A percentile compares a stretch with the other conserved stretches of the same genome.
phyloP scores from a whole-genome alignment of 2,113 vertebrate species.

The Ophiodon elongatus region DNA sequence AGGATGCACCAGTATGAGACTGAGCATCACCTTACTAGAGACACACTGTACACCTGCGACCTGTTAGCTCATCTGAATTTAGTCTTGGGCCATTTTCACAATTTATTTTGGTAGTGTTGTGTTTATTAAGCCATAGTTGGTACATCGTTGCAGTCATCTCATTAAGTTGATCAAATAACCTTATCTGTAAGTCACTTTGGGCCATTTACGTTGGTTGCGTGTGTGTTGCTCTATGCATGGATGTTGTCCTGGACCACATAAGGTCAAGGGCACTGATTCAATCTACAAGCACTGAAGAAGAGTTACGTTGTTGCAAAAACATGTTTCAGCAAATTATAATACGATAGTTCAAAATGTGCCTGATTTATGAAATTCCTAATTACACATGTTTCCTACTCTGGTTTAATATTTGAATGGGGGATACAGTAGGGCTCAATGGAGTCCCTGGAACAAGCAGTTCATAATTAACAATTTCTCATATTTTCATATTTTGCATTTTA shows the following conservation, averaged over 20 bases:
- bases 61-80: not conserved
- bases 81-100: not conserved
- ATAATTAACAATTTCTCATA: not conserved
- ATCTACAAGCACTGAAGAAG: not conserved
- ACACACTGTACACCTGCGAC: not conserved
- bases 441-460: not conserved
- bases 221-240: not conserved
- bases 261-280: slow-evolving; percentile 17
- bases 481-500: not conserved
- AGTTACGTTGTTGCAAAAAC: not conserved
- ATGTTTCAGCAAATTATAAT: not conserved
- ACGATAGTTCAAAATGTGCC: not conserved
- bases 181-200: not conserved
- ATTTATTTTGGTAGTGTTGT: not conserved
- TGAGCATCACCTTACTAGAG: not conserved
- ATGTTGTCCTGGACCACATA: not conserved
- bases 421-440: not conserved
- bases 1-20: not conserved
- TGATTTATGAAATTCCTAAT: not conserved
- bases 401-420: not conserved
- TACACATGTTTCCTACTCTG: not conserved
- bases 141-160: not conserved
- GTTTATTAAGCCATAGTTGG: not conserved
- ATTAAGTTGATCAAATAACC: not conserved
- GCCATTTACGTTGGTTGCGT: not conserved